Evolutionary conservation across 2,113 vertebrate genomes (phyloP).

Genomic region (Riparia riparia): DNA sequence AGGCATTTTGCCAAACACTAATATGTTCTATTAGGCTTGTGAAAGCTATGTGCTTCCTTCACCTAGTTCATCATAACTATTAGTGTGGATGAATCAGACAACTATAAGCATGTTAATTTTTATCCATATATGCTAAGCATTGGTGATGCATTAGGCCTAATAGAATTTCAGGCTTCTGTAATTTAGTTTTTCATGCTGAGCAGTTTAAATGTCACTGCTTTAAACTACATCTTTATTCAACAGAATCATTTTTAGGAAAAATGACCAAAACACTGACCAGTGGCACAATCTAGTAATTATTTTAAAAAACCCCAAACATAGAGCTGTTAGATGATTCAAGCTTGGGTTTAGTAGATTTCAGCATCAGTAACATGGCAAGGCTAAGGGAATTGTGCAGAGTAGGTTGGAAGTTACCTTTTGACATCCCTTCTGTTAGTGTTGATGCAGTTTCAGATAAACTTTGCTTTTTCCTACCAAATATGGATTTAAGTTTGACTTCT

Average conservation of each 20-base stretch:
- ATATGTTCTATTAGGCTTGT: neutral
- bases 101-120: neutral
- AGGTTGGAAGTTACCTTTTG: neutral
- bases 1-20: neutral
- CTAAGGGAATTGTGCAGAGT: neutral
- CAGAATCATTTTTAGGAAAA: neutral
- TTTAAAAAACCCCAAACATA: accelerated
- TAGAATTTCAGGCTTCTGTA: neutral
- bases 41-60: neutral
- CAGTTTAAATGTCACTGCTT: neutral
- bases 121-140: neutral
- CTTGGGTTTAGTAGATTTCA: neutral
- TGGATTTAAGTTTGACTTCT: neutral
- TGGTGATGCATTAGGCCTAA: neutral
- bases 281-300: neutral
- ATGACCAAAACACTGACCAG: neutral
- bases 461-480: neutral
- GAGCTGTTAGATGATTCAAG: accelerated
- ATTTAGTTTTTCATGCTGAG: neutral
- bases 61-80: neutral
- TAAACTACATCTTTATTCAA: neutral
- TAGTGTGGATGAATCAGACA: neutral
- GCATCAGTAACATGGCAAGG: neutral
- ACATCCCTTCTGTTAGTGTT: neutral
- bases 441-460: neutral